Base-by-base conservation (phyloP, 2,888 invertebrate species). In the Sussaba pulchella region DNA sequence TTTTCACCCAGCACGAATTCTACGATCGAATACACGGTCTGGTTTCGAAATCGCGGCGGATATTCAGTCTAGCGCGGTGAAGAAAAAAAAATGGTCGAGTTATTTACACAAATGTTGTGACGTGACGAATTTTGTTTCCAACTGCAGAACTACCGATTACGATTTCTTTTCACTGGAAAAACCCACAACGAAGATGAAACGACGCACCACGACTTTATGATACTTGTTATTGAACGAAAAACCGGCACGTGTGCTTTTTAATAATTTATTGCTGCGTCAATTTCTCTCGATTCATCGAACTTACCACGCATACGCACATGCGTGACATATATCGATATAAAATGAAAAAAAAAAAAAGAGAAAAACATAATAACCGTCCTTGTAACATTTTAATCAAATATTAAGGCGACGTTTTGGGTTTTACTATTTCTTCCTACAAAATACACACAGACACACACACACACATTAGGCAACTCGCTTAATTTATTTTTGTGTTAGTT, bases 111-210 rank as follows among this genome's bases (percentile, higher is more conserved):
- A 10, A 43, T 66, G 57, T 57, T 9, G 1, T 8, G 26, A 6
- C n/a, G n/a, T n/a, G 31, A 21, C 26, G 57, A 6, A 26, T 45
- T 17, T 57, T 17, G n/a, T 47, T 47, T 41, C 57, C 14, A 54
- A 74, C 52, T 69, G 69, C 59, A 17, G 57, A 70, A 24, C 57
- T 81, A n/a, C 77, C 67, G 67, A 57, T 67, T 52, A 74, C 66
- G 81, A 70, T 77, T 78, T 77, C 66, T 77, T 77, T 73, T 64
- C 57, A 72, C 61, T 73, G 63, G 0, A 4, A 26, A 54, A 54
- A 78, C 45, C 19, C 73, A 41, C 73, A 73, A 54, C 63, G 26
- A 67, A 19, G 45, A 39, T 50, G 70, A n/a, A n/a, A n/a, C n/a
- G n/a, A n/a, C n/a, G n/a, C n/a, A n/a, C n/a, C n/a, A n/a, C n/a